Percentiles rank a stretch among this genome's conserved stretches.
Evolutionary conservation across 2,797 vertebrate species (phyloP).

Genomic region (Anabas testudineus): DNA sequence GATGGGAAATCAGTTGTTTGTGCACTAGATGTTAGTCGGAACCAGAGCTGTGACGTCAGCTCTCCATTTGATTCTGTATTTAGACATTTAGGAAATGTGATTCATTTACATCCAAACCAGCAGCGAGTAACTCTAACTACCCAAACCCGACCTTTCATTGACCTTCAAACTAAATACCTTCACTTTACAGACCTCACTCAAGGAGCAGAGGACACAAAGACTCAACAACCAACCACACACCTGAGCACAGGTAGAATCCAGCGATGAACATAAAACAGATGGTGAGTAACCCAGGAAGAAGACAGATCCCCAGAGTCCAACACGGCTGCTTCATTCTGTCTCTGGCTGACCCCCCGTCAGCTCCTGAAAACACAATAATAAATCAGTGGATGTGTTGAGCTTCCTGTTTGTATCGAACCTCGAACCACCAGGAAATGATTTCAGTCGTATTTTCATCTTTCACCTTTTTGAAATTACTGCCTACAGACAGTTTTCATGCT

Average conservation of each 20-base stretch:
- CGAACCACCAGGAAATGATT: too few species aligned
- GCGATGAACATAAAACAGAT: background rate
- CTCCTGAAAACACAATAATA: constrained; percentile 30
- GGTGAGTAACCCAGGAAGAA: constrained; percentile 20
- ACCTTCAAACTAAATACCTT: too few species aligned
- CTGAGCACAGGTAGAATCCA: constrained; percentile 46
- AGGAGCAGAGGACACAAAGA: background rate
- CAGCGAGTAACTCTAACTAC: too few species aligned
- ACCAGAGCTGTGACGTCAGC: too few species aligned
- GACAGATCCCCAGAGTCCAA: constrained; percentile 45
- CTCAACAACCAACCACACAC: constrained; percentile 14
- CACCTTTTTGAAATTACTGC: background rate
- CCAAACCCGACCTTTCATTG: too few species aligned
- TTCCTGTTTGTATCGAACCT: too few species aligned
- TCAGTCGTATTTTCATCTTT: background rate
- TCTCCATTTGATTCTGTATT: too few species aligned
- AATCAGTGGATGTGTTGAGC: background rate
- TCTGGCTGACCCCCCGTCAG: accelerated
- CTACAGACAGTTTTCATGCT: background rate
- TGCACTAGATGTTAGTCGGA: too few species aligned
- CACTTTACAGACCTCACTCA: too few species aligned
- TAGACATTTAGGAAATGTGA: too few species aligned
- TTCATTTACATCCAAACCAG: too few species aligned
- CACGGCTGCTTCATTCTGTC: constrained; percentile 8
- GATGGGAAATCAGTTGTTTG: too few species aligned